Base-by-base conservation (phyloP, 1,140 invertebrate genomes). In the Oryctes rhinoceros region DNA sequence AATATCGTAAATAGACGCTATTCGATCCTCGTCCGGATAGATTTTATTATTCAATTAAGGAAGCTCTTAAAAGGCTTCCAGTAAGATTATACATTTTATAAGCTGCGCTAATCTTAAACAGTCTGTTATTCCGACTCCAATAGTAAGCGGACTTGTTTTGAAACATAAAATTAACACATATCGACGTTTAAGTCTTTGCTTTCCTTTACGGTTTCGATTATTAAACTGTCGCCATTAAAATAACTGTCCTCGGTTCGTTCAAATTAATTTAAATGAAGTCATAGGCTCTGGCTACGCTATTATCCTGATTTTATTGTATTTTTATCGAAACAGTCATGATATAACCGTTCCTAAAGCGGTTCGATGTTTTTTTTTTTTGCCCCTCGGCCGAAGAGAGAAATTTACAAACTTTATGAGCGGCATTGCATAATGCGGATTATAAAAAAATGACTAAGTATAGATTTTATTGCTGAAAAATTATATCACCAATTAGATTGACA, bases 171-270 rank as follows among this genome's bases (percentile, higher is more conserved):
- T 59, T 59, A 59, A 59, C 53, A n/a, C 5, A 18, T 59, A 59
- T 18, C 15, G 53, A 59, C 53, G 39, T 44, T 53, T 59, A 59
- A n/a, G 6, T 15, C 53, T 59, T 59, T 59, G n/a, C 53, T 59
- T 59, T 59, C 53, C 18, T 59, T 59, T 59, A 59, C 18, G 3
- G 53, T 59, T 6, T 59, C 53, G 53, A 59, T 59, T 59, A 59
- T 59, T 59, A 59, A 59, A 59, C 53, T 59, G 53, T 59, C 53
- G 53, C 53, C 53, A 59, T 59, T 59, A 59, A 18, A 59, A 59
- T 59, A 59, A 59, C 53, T 18, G 53, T 59, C 39, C 39, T 59
- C 53, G n/a, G 13, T 7, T 59, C 53, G 18, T 59, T 59, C 18
- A 59, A 59, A 59, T 59, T 59, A 18, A 59, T 59, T 59, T 59